Evolutionary conservation across 2,888 invertebrate species (phyloP).

Genomic region (Rhopalosiphum nymphaeae): DNA sequence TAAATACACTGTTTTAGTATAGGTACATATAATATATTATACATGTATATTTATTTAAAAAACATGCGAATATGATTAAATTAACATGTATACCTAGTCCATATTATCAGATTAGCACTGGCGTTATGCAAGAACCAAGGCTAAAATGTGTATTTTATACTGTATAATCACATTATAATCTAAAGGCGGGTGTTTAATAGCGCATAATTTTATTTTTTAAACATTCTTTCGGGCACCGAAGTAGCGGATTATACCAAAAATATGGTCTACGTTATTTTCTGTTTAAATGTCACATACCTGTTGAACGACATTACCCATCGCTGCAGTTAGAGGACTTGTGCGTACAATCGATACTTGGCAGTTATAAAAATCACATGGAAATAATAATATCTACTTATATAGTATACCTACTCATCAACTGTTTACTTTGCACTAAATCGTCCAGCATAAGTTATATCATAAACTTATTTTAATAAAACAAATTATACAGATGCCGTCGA

Average conservation of each 20-base stretch:
- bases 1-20: not conserved
- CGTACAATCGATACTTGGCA: not conserved
- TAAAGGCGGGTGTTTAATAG: conserved; percentile 6
- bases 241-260: not conserved
- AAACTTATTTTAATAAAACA: not conserved
- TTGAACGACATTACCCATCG: not conserved
- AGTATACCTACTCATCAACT: not conserved
- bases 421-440: not conserved
- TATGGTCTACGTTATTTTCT: not conserved
- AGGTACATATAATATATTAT: conserved; percentile 4
- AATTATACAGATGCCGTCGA: not conserved
- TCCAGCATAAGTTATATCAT: not conserved
- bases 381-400: not conserved
- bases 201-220: not conserved
- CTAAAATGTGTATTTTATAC: not conserved
- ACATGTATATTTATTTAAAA: conserved; percentile 39
- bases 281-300: conserved; percentile 24
- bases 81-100: not conserved
- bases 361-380: not conserved
- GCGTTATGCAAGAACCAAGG: conserved; percentile 43
- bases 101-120: conserved; percentile 31
- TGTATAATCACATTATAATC: conserved; percentile 13
- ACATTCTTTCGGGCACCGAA: not conserved
- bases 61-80: conserved; percentile 37
- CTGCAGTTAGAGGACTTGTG: not conserved